A percentile compares a stretch with the other conserved stretches of the same genome.
Conservation (phyloP, 2,888 invertebrate species). For the Anthrax anthrax region DNA sequence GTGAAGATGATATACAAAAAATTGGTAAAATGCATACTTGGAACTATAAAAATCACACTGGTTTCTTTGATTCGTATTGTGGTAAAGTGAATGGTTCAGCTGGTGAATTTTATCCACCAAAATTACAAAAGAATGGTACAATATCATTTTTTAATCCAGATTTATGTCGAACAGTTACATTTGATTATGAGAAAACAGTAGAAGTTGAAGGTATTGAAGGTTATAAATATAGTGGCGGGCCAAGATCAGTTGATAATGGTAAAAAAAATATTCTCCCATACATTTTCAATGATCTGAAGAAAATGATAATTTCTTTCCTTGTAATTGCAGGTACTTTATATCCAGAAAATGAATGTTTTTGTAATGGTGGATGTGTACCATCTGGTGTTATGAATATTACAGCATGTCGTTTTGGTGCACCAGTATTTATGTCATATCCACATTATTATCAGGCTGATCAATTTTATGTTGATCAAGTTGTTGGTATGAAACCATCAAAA, state of each 20-base stretch:
- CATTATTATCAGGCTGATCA: conserved; percentile 70
- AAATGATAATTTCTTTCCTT: not conserved
- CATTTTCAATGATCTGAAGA: not conserved
- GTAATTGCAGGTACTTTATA: conserved; percentile 39
- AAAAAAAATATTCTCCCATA: no score
- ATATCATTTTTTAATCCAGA: conserved; percentile 59
- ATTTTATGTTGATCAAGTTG: conserved; percentile 44
- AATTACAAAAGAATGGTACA: conserved; percentile 40
- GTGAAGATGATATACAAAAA: conserved; percentile 41
- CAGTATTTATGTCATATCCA: conserved; percentile 70
- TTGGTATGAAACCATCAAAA: conserved; percentile 53
- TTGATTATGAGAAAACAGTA: conserved; percentile 47
- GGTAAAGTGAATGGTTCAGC: conserved; percentile 54
- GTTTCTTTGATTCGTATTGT: conserved; percentile 39
- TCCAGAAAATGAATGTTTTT: conserved; percentile 54
- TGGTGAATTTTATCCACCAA: conserved; percentile 65
- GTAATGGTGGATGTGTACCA: conserved; percentile 56
- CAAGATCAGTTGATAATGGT: conserved; percentile 55
- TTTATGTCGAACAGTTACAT: conserved; percentile 52
- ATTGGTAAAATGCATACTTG: conserved; percentile 58
- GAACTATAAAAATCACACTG: conserved; percentile 49
- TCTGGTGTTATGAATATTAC: conserved; percentile 66
- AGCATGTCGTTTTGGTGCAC: conserved; percentile 62
- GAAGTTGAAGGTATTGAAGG: conserved; percentile 44
- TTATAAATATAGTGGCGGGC: conserved; percentile 51